Base-by-base conservation (phyloP, 2,888 invertebrate species). In the Drosophila yooni region DNA sequence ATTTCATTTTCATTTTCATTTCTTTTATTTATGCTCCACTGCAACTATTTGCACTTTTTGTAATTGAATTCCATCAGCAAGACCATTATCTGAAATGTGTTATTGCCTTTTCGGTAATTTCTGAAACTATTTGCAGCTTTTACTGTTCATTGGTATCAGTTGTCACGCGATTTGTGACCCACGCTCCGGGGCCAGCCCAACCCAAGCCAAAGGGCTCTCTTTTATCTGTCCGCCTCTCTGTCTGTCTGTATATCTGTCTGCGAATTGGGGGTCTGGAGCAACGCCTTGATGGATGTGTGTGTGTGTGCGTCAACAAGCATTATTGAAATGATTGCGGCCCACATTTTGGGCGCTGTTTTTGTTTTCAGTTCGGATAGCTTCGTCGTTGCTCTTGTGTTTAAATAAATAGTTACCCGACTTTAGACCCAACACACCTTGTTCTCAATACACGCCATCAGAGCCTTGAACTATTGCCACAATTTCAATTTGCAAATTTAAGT, bases 281-380 rank as follows among this genome's bases (percentile, higher is more conserved):
- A 46, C 25, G 68, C 36, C 53, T 59, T 74, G 67, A 73, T 46
- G 62, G 21, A 21, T 31, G 31, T 31, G 31, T 31, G 2, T 10
- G 31, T 10, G 33, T 33, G 62, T 67, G 15, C 67, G 80, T 64
- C 81, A 48, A 68, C 76, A 64, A 80, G 76, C 69, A 78, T 89
- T 87, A 81, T 87, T 76, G 59, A 89, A 81, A 61, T 79, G 69
- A 48, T 72, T 74, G 76, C 70, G 80, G 70, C 80, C 74, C 83
- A 83, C 74, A 80, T 83, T 81, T 64, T 60, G 61, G 57, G 61
- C 64, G 51, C 56, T 58, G 58, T 67, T 81, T 66, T 81, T 66
- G 53, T 61, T 76, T 69, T 60, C 62, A 66, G 63, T 53, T 50
- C 59, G 52, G 29, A 54, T 56, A 58, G 61, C 46, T 61, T 69